Conservation (phyloP, 1,140 invertebrate genomes). For the Drosophila persimilis region DNA sequence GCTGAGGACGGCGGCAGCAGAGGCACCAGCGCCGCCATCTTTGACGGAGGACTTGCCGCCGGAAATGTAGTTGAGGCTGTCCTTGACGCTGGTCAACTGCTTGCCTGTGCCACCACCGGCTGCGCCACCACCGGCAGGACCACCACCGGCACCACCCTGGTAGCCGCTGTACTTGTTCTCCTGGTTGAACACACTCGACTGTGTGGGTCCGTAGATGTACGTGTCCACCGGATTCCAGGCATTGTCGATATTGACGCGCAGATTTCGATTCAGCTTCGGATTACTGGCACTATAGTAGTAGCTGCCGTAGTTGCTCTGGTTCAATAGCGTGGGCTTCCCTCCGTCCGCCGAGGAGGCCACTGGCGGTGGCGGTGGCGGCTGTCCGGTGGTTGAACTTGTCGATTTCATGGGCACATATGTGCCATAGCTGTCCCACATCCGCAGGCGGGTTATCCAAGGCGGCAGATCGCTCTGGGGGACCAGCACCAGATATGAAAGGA, state of each 20-base stretch:
- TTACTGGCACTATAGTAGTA: slow-evolving; percentile 82
- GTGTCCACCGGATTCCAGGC: slow-evolving; percentile 83
- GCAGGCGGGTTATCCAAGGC: slow-evolving; percentile 85
- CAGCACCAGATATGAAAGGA: background rate
- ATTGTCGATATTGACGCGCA: slow-evolving; percentile 82
- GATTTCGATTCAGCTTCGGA: slow-evolving; percentile 75
- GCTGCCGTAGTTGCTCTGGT: slow-evolving; percentile 71
- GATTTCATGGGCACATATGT: slow-evolving; percentile 79
- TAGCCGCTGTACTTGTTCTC: slow-evolving; percentile 82
- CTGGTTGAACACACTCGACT: slow-evolving; percentile 82
- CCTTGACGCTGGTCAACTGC: slow-evolving; percentile 65
- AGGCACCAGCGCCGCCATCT: slow-evolving; percentile 34
- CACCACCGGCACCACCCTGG: slow-evolving; percentile 51
- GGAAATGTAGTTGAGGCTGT: slow-evolving; percentile 75
- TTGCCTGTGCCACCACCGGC: slow-evolving; percentile 26
- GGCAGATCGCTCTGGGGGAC: slow-evolving; percentile 72
- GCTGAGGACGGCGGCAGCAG: slow-evolving; percentile 56
- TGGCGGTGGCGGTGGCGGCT: slow-evolving; percentile 74
- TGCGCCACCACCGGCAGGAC: slow-evolving; percentile 31
- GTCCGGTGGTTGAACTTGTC: slow-evolving; percentile 74
- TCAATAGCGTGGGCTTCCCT: slow-evolving; percentile 66
- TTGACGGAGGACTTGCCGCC: slow-evolving; percentile 40
- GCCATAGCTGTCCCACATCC: slow-evolving; percentile 85
- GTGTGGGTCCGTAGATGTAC: slow-evolving; percentile 82
- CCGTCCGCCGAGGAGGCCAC: slow-evolving; percentile 73